These are phyloP conservation scores for Lepidurus apus DNA, from an alignment of 1,140 invertebrate genomes.

Conservation along the genomic window DNA sequence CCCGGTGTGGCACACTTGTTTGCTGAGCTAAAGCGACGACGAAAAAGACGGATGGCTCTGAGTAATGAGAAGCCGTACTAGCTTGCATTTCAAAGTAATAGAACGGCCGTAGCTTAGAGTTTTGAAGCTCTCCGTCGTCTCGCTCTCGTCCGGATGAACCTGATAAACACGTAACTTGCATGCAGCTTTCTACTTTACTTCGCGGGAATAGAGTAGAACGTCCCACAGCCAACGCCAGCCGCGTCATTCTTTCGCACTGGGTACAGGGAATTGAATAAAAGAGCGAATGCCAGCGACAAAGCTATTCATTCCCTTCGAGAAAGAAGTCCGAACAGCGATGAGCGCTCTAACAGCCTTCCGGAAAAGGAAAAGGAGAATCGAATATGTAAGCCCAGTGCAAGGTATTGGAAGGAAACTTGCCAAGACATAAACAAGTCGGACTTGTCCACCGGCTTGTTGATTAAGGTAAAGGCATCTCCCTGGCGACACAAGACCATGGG, in stretches of 20 bases:
- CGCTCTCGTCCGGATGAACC: slow-evolving; percentile 4
- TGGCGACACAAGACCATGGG: not conserved
- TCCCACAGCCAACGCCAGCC: not conserved
- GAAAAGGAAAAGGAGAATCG: not conserved
- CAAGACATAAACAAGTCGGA: slow-evolving; percentile 21
- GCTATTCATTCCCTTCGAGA: slow-evolving; percentile 19
- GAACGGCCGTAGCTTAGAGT: not conserved
- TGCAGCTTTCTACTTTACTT: not conserved
- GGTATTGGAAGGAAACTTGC: slow-evolving; percentile 5
- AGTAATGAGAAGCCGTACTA: not conserved
- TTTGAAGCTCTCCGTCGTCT: not conserved
- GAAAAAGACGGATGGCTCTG: not conserved
- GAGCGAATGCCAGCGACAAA: slow-evolving; percentile 13
- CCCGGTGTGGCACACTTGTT: not conserved
- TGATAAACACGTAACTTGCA: slow-evolving; percentile 22
- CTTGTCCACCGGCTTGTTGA: not conserved
- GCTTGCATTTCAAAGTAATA: not conserved
- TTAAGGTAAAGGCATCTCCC: slow-evolving; percentile 1
- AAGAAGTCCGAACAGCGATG: not conserved
- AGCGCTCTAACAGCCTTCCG: slow-evolving; percentile 1
- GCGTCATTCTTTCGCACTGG: not conserved
- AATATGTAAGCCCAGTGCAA: not conserved
- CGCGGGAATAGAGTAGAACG: not conserved
- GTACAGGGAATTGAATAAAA: not conserved
- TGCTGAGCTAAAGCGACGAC: not conserved